Conservation (phyloP, 2,888 invertebrate genomes). For the Geophilus truncorum region DNA sequence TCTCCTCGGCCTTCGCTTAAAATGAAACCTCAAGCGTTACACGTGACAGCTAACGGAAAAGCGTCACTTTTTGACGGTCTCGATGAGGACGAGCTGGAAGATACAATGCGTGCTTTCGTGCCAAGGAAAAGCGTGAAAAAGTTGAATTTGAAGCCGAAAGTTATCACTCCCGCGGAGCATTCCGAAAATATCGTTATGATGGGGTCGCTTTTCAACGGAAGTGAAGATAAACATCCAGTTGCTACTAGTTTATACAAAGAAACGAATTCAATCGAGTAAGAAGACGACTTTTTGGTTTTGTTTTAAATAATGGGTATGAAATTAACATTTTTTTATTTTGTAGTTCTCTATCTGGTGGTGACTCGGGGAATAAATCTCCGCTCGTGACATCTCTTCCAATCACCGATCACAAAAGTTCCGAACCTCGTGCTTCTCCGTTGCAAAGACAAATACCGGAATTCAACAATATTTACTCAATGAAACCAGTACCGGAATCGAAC, state of each 20-base stretch:
- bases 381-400: background rate
- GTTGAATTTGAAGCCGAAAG: slow-evolving; percentile 62
- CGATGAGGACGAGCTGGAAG: slow-evolving; percentile 63
- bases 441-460: background rate
- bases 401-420: background rate
- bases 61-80: slow-evolving; percentile 73
- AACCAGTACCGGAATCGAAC: no score
- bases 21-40: slow-evolving; percentile 57
- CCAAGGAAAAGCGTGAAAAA: slow-evolving; percentile 60
- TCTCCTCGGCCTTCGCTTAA: slow-evolving; percentile 55
- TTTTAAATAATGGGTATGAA: no score
- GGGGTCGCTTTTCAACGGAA: background rate
- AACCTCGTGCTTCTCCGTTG: background rate
- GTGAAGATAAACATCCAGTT: background rate
- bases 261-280: background rate
- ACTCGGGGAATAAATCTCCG: background rate
- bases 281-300: no score
- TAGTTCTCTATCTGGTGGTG: background rate
- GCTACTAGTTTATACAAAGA: background rate
- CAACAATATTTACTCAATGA: no score
- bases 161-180: slow-evolving; percentile 13
- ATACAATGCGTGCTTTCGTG: slow-evolving; percentile 49
- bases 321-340: background rate
- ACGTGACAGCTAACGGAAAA: slow-evolving; percentile 50
- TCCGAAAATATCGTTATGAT: background rate